These are phyloP conservation scores for Pithys albifrons DNA, from an alignment of 2,113 vertebrate genomes.

Conservation along the genomic window DNA sequence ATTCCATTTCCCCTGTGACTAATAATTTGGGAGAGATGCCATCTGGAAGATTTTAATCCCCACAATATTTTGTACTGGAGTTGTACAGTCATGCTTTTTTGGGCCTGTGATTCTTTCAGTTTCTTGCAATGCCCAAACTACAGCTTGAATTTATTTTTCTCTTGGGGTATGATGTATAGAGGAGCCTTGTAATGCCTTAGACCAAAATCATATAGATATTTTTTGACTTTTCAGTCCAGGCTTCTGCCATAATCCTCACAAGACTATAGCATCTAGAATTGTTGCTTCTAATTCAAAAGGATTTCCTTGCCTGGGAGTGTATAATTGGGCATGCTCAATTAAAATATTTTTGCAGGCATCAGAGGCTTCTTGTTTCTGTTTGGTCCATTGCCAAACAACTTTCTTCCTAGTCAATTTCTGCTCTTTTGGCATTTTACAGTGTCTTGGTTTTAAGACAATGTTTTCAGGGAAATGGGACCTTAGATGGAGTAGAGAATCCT, in stretches of 20 bases:
- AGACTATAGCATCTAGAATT: neutral
- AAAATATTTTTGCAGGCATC: neutral
- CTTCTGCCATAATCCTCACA: neutral
- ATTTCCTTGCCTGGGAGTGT: neutral
- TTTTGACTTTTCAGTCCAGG: neutral
- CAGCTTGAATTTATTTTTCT: neutral
- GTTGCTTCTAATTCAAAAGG: neutral
- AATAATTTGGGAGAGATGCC: neutral
- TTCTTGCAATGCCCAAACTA: neutral
- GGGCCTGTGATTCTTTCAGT: neutral
- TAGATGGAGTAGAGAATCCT: no score
- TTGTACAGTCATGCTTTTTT: neutral
- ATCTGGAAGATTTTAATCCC: neutral
- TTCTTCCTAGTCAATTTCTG: neutral
- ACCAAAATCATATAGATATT: neutral
- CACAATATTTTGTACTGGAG: neutral
- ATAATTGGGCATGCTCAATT: neutral
- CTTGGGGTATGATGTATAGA: neutral
- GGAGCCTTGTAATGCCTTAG: neutral
- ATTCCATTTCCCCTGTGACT: neutral
- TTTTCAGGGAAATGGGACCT: no score
- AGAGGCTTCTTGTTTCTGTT: neutral
- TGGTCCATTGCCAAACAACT: neutral
- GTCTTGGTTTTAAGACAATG: no score
- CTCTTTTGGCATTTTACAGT: neutral